Conservation (phyloP, 2,888 invertebrate genomes). For the Acronicta leporina region DNA sequence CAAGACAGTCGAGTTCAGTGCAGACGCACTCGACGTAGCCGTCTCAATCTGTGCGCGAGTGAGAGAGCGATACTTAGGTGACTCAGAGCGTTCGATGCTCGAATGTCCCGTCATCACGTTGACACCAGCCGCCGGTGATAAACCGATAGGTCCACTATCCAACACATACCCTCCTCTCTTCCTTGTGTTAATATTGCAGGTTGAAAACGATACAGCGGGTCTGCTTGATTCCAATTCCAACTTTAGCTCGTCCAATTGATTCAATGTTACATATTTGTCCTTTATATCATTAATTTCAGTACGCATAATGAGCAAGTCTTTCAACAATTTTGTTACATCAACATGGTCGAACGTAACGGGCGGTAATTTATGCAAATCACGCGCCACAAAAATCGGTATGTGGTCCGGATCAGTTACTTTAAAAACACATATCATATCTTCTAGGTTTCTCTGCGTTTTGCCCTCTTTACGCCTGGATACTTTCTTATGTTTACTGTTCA, state of each 20-base stretch:
- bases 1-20: constrained; percentile 6
- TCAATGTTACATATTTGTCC: background rate
- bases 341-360: background rate
- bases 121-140: constrained; percentile 1
- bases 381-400: background rate
- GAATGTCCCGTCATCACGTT: background rate
- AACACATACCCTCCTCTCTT: background rate
- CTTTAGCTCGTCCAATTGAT: background rate
- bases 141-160: background rate
- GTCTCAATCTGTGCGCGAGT: background rate
- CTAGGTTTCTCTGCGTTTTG: background rate
- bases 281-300: background rate
- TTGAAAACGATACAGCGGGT: background rate
- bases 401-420: background rate
- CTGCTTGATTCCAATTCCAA: background rate
- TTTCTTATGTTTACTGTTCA: no score
- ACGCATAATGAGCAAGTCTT: background rate
- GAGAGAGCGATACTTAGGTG: constrained; percentile 15
- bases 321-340: background rate
- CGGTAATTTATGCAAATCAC: background rate
- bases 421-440: background rate
- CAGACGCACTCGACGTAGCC: background rate
- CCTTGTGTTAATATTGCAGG: background rate
- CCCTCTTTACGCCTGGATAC: background rate
- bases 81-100: background rate